A percentile compares a stretch with the other conserved stretches of the same genome.
Evolutionary conservation across 2,888 invertebrate genomes (phyloP).

Genomic region (Ichneumon xanthorius): DNA sequence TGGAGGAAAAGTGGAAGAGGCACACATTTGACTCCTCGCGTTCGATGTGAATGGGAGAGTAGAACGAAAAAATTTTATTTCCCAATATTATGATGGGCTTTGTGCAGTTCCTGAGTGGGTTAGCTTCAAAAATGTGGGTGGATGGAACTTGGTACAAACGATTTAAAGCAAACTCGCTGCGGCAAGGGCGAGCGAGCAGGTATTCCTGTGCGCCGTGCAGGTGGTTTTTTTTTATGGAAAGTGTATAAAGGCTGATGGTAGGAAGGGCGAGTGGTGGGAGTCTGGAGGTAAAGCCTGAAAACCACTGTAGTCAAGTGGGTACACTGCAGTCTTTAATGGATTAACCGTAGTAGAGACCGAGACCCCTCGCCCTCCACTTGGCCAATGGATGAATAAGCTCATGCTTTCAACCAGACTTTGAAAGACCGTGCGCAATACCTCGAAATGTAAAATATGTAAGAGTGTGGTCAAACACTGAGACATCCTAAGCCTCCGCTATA

Average conservation of each 20-base stretch:
- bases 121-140: constrained; percentile 12
- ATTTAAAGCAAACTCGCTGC: constrained; percentile 33
- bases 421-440: constrained; percentile 47
- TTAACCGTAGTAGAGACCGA: constrained; percentile 55
- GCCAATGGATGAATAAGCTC: constrained; percentile 60
- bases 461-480: constrained; percentile 58
- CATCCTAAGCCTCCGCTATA: constrained; percentile 37
- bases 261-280: constrained; percentile 19
- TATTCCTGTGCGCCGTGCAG: constrained; percentile 38
- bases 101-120: constrained; percentile 51
- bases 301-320: constrained; percentile 66
- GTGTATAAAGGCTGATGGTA: constrained; percentile 52
- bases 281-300: constrained; percentile 55
- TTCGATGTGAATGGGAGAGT: constrained; percentile 18
- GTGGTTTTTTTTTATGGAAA: constrained; percentile 51
- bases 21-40: constrained; percentile 21
- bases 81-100: constrained; percentile 33
- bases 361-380: constrained; percentile 27
- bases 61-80: constrained; percentile 30
- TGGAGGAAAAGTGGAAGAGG: not conserved
- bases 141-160: constrained; percentile 57
- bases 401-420: constrained; percentile 43
- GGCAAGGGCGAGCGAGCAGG: constrained; percentile 11
- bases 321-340: constrained; percentile 65
- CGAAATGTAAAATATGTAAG: constrained; percentile 62